Conservation (phyloP, 1,140 invertebrate species). For the Drosophila repleta region DNA sequence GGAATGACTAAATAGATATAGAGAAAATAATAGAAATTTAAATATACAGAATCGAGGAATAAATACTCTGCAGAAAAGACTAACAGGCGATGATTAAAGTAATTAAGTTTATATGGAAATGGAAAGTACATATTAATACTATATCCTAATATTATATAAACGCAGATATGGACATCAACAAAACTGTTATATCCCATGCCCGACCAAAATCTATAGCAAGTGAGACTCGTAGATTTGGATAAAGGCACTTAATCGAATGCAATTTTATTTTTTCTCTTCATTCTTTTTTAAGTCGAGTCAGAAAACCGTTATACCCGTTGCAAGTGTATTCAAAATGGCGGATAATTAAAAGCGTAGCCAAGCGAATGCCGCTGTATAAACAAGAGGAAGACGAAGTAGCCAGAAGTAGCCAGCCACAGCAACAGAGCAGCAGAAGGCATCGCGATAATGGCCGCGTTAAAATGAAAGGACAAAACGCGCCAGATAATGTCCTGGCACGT, state of each 20-base stretch:
- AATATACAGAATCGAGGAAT: conserved; percentile 6
- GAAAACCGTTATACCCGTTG: neutral
- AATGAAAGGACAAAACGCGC: conserved; percentile 49
- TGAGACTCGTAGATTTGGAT: too few species aligned
- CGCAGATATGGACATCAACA: too few species aligned
- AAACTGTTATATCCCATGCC: too few species aligned
- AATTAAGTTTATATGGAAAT: too few species aligned
- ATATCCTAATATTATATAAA: too few species aligned
- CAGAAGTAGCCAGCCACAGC: neutral
- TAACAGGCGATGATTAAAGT: neutral
- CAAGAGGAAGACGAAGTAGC: conserved; percentile 24
- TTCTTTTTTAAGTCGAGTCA: neutral
- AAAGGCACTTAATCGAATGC: too few species aligned
- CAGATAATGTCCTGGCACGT: conserved; percentile 54
- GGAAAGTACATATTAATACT: too few species aligned
- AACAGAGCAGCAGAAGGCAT: conserved; percentile 12
- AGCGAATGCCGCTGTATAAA: conserved; percentile 66
- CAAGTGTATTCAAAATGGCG: conserved; percentile 45
- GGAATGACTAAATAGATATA: conserved; percentile 27
- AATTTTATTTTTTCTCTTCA: neutral
- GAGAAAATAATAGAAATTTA: conserved; percentile 19
- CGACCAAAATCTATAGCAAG: too few species aligned
- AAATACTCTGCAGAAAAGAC: conserved; percentile 2
- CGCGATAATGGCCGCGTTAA: conserved; percentile 55
- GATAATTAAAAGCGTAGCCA: conserved; percentile 74